These are phyloP conservation scores for Blastobasis adustella DNA, from an alignment of 2,888 invertebrate genomes.

Conservation along the genomic window DNA sequence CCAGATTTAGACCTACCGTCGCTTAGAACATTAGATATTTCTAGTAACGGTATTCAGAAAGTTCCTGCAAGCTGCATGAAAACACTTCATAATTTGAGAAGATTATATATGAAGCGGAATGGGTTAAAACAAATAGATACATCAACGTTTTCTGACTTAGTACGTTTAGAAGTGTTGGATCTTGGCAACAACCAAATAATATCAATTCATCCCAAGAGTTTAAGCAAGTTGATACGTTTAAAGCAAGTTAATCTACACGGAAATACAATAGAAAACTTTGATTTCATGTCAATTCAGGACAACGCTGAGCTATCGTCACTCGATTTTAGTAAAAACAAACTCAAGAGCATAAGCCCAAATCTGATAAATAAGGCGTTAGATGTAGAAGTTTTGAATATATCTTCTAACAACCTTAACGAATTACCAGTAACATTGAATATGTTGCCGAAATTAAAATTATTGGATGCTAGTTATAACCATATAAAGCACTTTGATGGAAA, in stretches of 20 bases:
- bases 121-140: constrained; percentile 81
- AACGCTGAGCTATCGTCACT: constrained; percentile 77
- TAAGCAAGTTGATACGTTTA: constrained; percentile 77
- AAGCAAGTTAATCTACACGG: constrained; percentile 84
- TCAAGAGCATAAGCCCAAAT: constrained; percentile 79
- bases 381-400: constrained; percentile 83
- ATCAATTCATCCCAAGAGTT: constrained; percentile 78
- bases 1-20: constrained; percentile 83
- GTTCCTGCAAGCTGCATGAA: constrained; percentile 79
- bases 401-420: constrained; percentile 83
- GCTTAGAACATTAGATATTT: constrained; percentile 83
- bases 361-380: constrained; percentile 78
- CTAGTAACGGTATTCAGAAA: constrained; percentile 82
- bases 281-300: constrained; percentile 80
- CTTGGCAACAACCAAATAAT: constrained; percentile 83
- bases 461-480: constrained; percentile 87
- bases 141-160: constrained; percentile 80
- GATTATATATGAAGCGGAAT: constrained; percentile 83
- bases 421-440: constrained; percentile 82
- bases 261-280: constrained; percentile 82
- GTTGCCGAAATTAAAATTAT: constrained; percentile 78
- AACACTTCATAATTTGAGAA: constrained; percentile 78
- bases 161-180: constrained; percentile 82
- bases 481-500: constrained; percentile 81
- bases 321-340: constrained; percentile 84